Percentiles rank a stretch among this genome's conserved stretches.
These are phyloP conservation scores for Schmidtea mediterranea DNA, from an alignment of 1,140 invertebrate genomes.

Conservation along the genomic window DNA sequence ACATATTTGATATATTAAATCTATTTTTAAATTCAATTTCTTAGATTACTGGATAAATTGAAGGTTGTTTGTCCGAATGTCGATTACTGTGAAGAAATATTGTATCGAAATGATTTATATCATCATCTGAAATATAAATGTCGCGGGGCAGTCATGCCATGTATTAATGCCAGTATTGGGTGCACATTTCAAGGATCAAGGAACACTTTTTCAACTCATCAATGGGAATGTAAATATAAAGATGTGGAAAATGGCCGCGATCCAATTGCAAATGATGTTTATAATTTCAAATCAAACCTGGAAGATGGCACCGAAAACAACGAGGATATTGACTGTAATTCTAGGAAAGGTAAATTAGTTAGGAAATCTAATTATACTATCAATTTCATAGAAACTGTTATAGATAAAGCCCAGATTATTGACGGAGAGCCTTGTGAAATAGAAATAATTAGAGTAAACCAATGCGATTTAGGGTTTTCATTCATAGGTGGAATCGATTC, in stretches of 20 bases:
- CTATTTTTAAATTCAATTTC: too few relatives aligned
- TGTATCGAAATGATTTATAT: constrained; percentile 28
- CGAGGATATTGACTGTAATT: neutral
- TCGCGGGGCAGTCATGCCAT: constrained; percentile 20
- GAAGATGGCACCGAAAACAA: neutral
- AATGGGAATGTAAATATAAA: constrained; percentile 19
- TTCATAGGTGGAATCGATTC: too few relatives aligned
- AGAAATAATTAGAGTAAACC: too few relatives aligned
- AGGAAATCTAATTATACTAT: constrained; percentile 10
- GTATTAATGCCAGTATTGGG: constrained; percentile 20
- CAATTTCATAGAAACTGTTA: constrained; percentile 24
- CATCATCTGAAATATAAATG: constrained; percentile 27
- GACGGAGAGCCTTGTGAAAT: too few relatives aligned
- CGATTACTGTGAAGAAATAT: constrained; percentile 25
- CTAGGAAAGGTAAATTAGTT: constrained; percentile 11
- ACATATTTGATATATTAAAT: too few relatives aligned
- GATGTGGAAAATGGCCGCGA: constrained; percentile 13
- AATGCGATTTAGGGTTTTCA: too few relatives aligned
- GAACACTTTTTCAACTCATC: constrained; percentile 23
- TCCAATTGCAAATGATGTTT: neutral
- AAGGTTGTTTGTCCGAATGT: constrained; percentile 30
- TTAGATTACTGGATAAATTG: constrained; percentile 30
- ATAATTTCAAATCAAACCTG: neutral
- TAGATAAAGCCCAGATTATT: constrained; percentile 8
- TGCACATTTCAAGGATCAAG: constrained; percentile 28